Conservation (phyloP, 2,113 vertebrate genomes). For the Arvicanthis niloticus region DNA sequence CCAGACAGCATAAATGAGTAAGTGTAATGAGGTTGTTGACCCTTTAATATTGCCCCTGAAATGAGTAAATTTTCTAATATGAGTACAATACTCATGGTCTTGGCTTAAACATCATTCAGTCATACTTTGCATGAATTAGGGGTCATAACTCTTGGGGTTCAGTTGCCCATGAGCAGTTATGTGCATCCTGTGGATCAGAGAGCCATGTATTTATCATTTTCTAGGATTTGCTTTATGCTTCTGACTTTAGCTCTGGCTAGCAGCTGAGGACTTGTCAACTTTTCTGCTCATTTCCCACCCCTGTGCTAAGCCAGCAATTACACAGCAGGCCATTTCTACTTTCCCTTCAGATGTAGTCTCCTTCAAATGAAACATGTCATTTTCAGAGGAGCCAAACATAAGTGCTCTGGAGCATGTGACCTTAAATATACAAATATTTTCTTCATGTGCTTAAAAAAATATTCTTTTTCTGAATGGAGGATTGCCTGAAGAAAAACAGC, state of each 20-base stretch:
- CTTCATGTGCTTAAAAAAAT: background rate
- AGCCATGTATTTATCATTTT: background rate
- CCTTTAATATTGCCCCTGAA: background rate
- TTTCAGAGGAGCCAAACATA: conserved; percentile 53
- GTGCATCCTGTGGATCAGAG: background rate
- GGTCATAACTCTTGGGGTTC: background rate
- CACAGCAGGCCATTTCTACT: conserved; percentile 43
- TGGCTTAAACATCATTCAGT: background rate
- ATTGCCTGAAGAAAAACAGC: conserved; percentile 23
- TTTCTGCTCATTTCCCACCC: conserved; percentile 45
- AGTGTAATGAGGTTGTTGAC: background rate
- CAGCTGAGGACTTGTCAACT: conserved; percentile 52
- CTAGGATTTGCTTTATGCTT: conserved; percentile 24
- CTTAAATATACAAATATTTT: conserved; percentile 69
- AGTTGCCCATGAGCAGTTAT: background rate
- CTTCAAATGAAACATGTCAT: conserved; percentile 60
- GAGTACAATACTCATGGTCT: background rate
- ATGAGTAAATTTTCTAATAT: background rate
- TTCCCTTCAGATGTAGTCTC: conserved; percentile 54
- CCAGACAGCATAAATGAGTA: background rate
- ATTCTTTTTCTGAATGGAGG: background rate
- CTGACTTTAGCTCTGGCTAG: conserved; percentile 36
- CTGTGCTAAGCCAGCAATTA: conserved; percentile 48
- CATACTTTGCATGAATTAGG: conserved; percentile 9
- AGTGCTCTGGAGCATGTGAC: background rate